Evolutionary conservation across 1,140 invertebrate genomes (phyloP).

Genomic region (Lucilia sericata): DNA sequence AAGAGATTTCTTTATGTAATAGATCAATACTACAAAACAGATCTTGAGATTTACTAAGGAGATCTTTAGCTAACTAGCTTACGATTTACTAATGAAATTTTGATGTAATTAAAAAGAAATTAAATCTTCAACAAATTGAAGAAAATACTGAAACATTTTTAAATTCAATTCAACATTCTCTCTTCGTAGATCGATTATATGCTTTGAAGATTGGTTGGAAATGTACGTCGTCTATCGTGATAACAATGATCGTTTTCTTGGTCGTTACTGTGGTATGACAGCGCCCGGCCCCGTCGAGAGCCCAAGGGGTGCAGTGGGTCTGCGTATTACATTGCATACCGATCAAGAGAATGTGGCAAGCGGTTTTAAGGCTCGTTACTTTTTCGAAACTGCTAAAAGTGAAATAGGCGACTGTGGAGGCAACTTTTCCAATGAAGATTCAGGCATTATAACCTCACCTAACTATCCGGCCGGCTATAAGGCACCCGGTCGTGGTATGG

Average conservation of each 20-base stretch:
- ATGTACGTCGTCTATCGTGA: constrained; percentile 89
- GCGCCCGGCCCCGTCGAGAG: constrained; percentile 92
- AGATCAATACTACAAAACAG: too few species aligned
- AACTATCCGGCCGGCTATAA: constrained; percentile 89
- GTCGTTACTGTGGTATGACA: constrained; percentile 86
- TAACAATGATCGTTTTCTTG: constrained; percentile 83
- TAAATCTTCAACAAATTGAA: too few species aligned
- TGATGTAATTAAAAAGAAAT: too few species aligned
- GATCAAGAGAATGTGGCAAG: constrained; percentile 86
- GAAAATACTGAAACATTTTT: too few species aligned
- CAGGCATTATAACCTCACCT: constrained; percentile 89
- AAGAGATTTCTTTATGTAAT: too few species aligned
- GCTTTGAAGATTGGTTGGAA: constrained; percentile 93
- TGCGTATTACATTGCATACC: constrained; percentile 87
- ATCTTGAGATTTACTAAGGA: too few species aligned
- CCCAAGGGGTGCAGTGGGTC: constrained; percentile 82
- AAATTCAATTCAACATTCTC: neutral
- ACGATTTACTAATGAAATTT: neutral
- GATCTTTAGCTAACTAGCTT: neutral
- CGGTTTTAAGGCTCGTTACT: constrained; percentile 91
- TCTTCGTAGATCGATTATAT: constrained; percentile 73
- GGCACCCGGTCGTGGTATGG: constrained; percentile 77
- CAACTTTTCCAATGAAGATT: constrained; percentile 86
- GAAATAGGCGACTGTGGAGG: constrained; percentile 92
- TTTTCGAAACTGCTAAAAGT: constrained; percentile 86